A percentile compares a stretch with the other conserved stretches of the same genome.
These are phyloP conservation scores for Dipodomys spectabilis DNA, from an alignment of 2,113 vertebrate genomes.

Conservation along the genomic window DNA sequence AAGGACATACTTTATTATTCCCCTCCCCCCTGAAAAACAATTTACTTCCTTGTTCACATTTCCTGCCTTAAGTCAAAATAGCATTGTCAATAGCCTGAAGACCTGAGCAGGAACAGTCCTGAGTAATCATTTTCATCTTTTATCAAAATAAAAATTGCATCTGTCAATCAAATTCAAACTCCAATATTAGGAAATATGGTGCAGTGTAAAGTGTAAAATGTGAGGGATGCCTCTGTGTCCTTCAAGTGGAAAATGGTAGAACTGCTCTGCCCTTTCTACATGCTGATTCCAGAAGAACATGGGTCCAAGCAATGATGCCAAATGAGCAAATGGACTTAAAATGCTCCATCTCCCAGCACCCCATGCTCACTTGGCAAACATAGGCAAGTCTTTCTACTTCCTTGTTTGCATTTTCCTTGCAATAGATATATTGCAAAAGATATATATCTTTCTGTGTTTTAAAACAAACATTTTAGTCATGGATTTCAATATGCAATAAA, in stretches of 20 bases:
- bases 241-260: neutral
- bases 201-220: neutral
- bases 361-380: neutral
- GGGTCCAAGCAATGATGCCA: neutral
- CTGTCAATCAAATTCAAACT: neutral
- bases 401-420: neutral
- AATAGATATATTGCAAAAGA: neutral
- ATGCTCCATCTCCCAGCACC: neutral
- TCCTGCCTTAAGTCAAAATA: neutral
- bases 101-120: neutral
- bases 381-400: neutral
- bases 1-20: neutral
- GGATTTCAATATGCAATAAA: neutral
- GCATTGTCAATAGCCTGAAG: neutral
- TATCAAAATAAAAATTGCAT: conserved; percentile 11
- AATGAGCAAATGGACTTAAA: neutral
- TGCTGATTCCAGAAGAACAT: neutral
- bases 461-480: conserved; percentile 6
- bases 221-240: neutral
- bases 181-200: neutral
- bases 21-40: neutral
- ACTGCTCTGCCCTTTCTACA: neutral
- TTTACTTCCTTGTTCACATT: neutral
- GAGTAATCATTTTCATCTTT: neutral
- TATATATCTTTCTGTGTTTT: neutral